Conservation (phyloP, 2,113 vertebrate genomes). For the Naja naja region DNA sequence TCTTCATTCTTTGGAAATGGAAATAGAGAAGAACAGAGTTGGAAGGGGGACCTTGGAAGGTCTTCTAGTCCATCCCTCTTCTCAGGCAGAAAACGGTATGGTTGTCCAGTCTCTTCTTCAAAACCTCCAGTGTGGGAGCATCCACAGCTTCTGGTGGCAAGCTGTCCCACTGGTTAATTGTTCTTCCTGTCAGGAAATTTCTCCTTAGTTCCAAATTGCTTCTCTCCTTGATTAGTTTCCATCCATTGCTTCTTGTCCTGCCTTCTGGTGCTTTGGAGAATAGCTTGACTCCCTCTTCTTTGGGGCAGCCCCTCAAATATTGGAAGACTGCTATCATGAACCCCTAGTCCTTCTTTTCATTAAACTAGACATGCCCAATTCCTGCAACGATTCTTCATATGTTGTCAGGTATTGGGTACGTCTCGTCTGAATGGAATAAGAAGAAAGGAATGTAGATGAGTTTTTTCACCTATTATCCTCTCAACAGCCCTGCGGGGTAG, state of each 20-base stretch:
- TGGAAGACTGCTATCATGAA: neutral
- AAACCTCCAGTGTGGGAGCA: too few relatives aligned
- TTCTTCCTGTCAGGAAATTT: too few relatives aligned
- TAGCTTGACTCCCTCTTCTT: too few relatives aligned
- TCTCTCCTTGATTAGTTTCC: neutral
- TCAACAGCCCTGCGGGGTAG: neutral
- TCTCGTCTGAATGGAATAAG: neutral
- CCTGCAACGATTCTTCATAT: too few relatives aligned
- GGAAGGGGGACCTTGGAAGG: neutral
- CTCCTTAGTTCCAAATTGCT: neutral
- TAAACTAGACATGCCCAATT: neutral
- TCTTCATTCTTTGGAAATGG: neutral
- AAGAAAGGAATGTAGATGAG: neutral
- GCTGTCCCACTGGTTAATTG: too few relatives aligned
- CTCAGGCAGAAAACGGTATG: neutral
- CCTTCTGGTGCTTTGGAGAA: too few relatives aligned
- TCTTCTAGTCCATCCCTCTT: neutral
- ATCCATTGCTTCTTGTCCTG: neutral
- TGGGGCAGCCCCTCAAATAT: neutral
- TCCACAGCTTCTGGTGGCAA: too few relatives aligned
- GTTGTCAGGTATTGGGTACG: neutral
- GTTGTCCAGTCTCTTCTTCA: too few relatives aligned
- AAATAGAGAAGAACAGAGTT: neutral
- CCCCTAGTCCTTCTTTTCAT: neutral
- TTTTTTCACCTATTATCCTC: neutral